Conservation (phyloP, 2,888 invertebrate genomes). For the Aelia acuminata region DNA sequence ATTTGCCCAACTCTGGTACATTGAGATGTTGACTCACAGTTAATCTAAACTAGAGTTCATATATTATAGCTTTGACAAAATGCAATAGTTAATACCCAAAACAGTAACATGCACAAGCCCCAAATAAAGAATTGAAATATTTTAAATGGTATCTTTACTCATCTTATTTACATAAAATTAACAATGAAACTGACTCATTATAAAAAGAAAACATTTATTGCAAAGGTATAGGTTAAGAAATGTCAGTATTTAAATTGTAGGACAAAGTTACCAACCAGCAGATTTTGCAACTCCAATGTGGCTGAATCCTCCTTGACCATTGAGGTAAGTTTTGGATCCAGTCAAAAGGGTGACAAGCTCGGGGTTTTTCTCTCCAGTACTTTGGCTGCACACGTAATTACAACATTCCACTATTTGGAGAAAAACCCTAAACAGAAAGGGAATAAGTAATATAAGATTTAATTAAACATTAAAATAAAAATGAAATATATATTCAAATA, state of each 20-base stretch:
- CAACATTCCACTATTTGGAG: constrained; percentile 89
- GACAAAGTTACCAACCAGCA: constrained; percentile 71
- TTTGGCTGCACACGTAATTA: constrained; percentile 78
- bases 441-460: constrained; percentile 41
- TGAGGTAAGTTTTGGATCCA: constrained; percentile 73
- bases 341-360: constrained; percentile 84
- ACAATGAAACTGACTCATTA: background rate
- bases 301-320: constrained; percentile 74
- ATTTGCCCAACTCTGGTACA: too few species aligned
- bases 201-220: too few species aligned
- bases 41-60: too few species aligned
- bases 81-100: too few species aligned
- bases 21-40: too few species aligned
- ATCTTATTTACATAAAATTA: too few species aligned
- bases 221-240: background rate
- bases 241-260: background rate
- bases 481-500: background rate
- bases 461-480: background rate
- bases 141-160: too few species aligned
- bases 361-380: constrained; percentile 70
- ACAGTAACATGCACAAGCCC: too few species aligned
- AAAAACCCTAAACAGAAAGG: constrained; percentile 72
- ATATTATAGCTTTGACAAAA: too few species aligned
- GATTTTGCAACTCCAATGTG: constrained; percentile 83
- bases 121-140: too few species aligned